Base-by-base conservation (phyloP, 1,140 invertebrate species). In the Gryon sp. region DNA sequence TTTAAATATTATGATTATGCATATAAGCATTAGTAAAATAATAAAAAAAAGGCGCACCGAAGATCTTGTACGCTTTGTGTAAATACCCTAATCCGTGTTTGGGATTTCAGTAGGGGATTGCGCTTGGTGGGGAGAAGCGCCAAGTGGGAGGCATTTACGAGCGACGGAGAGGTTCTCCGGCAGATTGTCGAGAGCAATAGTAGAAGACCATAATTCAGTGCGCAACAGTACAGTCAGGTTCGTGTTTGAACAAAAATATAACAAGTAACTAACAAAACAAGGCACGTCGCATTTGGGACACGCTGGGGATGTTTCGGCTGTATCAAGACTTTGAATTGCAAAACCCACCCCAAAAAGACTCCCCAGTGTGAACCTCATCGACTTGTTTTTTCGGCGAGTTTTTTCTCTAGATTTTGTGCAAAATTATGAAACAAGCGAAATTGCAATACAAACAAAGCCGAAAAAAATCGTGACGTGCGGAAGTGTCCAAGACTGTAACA, bases 171-270 rank as follows among this genome's bases (percentile, higher is more conserved):
- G 18, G 16, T 32, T 11, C 26, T 16, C 30, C 30, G 43, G 20
- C 57, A 62, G 57, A 62, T 62, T 62, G 43, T 62, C 12, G 43
- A 12, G 30, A 62, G 57, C 19, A 48, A 19, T 62, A 62, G 57
- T 48, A 28, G 57, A 48, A 48, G 57, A 59, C 22, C 59, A 63
- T 63, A 63, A 40, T 62, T 62, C 59, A 63, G 59, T 50, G 59
- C 24, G 59, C 59, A 63, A 63, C 59, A 28, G 32, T 63, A 63
- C 32, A 50, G 32, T 40, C 43, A 63, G 59, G 59, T 63, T 63
- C 32, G 59, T 63, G 59, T 46, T 45, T 20, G 0, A 48, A 28
- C 24, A 48, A 15, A 11, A 38, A 40, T 34, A n/a, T n/a, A 12
- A 12, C 32, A 34, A 16, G 26, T 2, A 22, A 16, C n/a, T 40